These are phyloP conservation scores for Harpagoxenus sublaevis DNA, from an alignment of 2,888 invertebrate species.

Conservation along the genomic window DNA sequence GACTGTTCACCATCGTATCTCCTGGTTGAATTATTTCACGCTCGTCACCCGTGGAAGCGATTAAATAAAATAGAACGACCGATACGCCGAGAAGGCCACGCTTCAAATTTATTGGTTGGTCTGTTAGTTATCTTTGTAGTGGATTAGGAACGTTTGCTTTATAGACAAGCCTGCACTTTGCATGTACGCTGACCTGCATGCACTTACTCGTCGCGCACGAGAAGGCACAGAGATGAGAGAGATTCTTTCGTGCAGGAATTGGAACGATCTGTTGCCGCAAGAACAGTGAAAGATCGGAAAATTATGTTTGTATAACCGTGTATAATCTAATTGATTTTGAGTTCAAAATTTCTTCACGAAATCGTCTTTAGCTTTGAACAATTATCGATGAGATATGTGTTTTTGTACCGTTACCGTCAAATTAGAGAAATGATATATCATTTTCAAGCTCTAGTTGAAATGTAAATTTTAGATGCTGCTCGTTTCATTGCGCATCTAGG, in stretches of 20 bases:
- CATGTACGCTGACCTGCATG: slow-evolving; percentile 37
- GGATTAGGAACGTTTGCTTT: slow-evolving; percentile 59
- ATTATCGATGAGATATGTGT: neutral
- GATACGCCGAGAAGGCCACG: slow-evolving; percentile 50
- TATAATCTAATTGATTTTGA: neutral
- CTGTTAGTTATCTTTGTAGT: slow-evolving; percentile 39
- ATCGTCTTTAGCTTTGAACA: neutral
- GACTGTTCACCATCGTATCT: neutral
- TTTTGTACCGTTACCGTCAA: neutral
- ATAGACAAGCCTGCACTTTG: neutral
- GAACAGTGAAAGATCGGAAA: slow-evolving; percentile 12
- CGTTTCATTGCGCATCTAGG: neutral
- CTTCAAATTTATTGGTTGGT: slow-evolving; percentile 50
- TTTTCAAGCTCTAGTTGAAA: slow-evolving; percentile 12
- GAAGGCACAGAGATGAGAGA: neutral
- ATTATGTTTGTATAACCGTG: neutral
- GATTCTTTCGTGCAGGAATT: slow-evolving; percentile 28
- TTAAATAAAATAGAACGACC: slow-evolving; percentile 49
- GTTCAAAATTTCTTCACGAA: slow-evolving; percentile 21
- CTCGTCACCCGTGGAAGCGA: slow-evolving; percentile 5
- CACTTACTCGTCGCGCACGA: slow-evolving; percentile 19
- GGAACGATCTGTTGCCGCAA: slow-evolving; percentile 14
- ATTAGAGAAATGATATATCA: slow-evolving; percentile 12
- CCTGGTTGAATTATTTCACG: slow-evolving; percentile 3
- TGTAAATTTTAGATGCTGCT: neutral